These are phyloP conservation scores for Danaus plexippus DNA, from an alignment of 1,140 invertebrate species.

Conservation along the genomic window DNA sequence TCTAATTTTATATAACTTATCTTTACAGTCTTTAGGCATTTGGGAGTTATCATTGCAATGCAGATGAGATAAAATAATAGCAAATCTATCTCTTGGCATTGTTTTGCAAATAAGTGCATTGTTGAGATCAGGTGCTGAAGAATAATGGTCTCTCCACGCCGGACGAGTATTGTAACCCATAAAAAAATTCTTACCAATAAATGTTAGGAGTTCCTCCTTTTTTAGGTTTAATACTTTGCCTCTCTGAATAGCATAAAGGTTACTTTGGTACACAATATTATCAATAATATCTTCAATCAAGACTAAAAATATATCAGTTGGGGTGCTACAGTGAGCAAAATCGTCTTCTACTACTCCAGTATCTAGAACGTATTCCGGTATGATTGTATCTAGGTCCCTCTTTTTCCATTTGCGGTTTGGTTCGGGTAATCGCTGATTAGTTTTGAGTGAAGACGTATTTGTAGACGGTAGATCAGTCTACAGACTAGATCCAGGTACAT, in stretches of 20 bases:
- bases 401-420: conserved; percentile 35
- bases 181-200: conserved; percentile 44
- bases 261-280: conserved; percentile 40
- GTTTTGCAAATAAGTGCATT: conserved; percentile 30
- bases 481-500: conserved; percentile 33
- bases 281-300: conserved; percentile 34
- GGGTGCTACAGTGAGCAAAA: conserved; percentile 31
- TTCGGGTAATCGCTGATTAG: conserved; percentile 25
- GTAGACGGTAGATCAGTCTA: conserved; percentile 27
- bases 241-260: conserved; percentile 40
- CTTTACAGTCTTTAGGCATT: conserved; percentile 28
- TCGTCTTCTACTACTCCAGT: conserved; percentile 32
- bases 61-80: conserved; percentile 28
- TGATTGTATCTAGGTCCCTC: conserved; percentile 25
- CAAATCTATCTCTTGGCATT: conserved; percentile 32
- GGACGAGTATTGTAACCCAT: conserved; percentile 34
- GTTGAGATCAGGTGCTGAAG: conserved; percentile 32
- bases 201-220: conserved; percentile 34
- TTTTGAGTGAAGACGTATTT: conserved; percentile 22
- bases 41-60: conserved; percentile 33
- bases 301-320: conserved; percentile 38
- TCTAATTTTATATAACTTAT: conserved; percentile 34
- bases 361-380: conserved; percentile 29
- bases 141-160: conserved; percentile 29
- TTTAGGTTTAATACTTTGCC: conserved; percentile 38